Evolutionary conservation across 2,888 invertebrate genomes (phyloP), one percentile per base, ranked within the genome.

Genomic region (Caenorhabditis becei): DNA sequence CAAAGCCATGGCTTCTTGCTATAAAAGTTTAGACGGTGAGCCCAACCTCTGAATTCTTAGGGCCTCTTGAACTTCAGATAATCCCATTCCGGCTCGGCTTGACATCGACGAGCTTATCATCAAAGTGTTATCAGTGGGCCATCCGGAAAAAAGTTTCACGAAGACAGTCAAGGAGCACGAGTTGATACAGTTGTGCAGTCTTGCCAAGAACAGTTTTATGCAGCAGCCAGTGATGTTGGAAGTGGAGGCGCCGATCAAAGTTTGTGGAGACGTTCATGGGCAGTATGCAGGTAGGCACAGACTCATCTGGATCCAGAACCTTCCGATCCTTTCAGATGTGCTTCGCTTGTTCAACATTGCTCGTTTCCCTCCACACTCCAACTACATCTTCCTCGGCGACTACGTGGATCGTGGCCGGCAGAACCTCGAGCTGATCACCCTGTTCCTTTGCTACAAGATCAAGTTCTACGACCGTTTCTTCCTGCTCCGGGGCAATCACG

Each of bases 211-310:
- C 7, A 70, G 83, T 20, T 87, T 87, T 53, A 35, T 86, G 59
- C 71, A 79, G 20, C 88, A 88, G 53, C 59, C 83, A n/a, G 67
- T 74, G 51, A 66, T 87, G 37, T 20, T 88, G 1, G 88, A 88
- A 61, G 74, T 87, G 1, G 83, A 83, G 20, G 84, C 88, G 24
- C 88, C 88, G 20, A 80, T 88, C 18, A 83, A 85, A 61, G 78
- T 88, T 24, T 88, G 88, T 59, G 89, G 89, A 35, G 88, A 88
- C 65, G 85, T 80, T 10, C 88, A 88, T 74, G 88, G 88, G 56
- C 89, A 88, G 71, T 88, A 83, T 54, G 82, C 82, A 41, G 86
- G 87, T 86, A 7, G 35, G 51, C 8, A 8, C n/a, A n/a, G 16
- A 5, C 49, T 49, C 51, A 23, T 23, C 11, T 51, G 24, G 3